Percentiles rank a stretch among this genome's conserved stretches.
Conservation (phyloP, 1,140 invertebrate genomes). For the Bombus breviceps region DNA sequence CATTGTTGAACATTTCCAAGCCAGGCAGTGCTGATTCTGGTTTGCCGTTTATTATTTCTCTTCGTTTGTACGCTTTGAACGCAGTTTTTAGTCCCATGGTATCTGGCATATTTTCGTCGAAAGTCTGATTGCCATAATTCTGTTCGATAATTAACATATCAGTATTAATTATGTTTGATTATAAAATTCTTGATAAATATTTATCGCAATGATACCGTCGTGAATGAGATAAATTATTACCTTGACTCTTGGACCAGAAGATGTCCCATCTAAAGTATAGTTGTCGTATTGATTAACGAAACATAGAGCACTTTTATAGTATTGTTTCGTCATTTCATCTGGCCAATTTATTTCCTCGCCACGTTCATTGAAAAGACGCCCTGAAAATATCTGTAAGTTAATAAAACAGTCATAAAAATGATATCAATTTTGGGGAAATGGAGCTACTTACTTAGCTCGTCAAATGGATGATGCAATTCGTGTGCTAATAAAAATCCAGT, state of each 20-base stretch:
- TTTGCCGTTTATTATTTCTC: neutral
- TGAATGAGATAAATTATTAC: neutral
- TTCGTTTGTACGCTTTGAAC: conserved; percentile 5
- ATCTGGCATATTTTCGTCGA: conserved; percentile 16
- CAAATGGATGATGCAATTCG: conserved; percentile 11
- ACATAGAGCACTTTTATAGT: neutral
- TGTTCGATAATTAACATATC: neutral
- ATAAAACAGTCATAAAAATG: neutral
- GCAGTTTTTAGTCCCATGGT: conserved; percentile 5
- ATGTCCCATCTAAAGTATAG: neutral
- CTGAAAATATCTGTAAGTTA: neutral
- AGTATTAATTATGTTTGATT: neutral
- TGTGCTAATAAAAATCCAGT: neutral
- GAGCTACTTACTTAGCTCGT: neutral
- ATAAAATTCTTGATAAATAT: too few relatives aligned
- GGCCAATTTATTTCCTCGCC: neutral
- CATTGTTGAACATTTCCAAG: neutral
- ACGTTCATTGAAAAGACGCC: neutral
- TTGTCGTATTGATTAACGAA: neutral
- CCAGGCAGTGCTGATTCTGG: neutral
- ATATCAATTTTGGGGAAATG: neutral
- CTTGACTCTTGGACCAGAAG: neutral
- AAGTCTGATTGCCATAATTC: conserved; percentile 22
- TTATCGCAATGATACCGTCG: neutral
- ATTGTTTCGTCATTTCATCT: neutral